Percentiles rank a stretch among this genome's conserved stretches.
Evolutionary conservation across 64 coral and sea anemone genomes (phyloP).

Genomic region (Porites lutea): DNA sequence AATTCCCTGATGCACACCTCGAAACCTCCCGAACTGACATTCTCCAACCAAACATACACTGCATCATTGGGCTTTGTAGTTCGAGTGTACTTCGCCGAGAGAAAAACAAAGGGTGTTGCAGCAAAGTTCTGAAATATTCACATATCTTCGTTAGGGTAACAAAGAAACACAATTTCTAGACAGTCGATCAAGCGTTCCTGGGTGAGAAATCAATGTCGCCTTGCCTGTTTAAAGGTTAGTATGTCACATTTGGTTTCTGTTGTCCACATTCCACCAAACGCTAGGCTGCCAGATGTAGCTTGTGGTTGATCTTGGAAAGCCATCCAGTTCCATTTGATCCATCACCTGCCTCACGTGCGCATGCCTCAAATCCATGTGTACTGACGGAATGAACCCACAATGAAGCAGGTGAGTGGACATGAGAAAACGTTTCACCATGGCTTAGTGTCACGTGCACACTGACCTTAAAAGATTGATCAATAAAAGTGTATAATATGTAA

Average conservation of each 20-base stretch:
- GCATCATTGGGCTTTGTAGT: constrained; percentile 12
- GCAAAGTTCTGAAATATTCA: background rate
- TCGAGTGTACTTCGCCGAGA: background rate
- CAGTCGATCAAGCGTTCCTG: too few relatives aligned
- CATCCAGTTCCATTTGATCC: constrained; percentile 34
- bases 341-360: constrained; percentile 28
- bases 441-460: background rate
- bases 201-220: too few relatives aligned
- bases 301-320: constrained; percentile 26
- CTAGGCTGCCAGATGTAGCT: background rate
- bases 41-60: constrained; percentile 41
- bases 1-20: constrained; percentile 46
- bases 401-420: constrained; percentile 7
- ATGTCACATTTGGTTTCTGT: constrained; percentile 37
- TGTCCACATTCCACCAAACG: constrained; percentile 7
- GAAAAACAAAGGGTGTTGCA: background rate
- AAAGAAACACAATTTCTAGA: too few relatives aligned
- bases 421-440: background rate
- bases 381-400: constrained; percentile 30
- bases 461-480: background rate
- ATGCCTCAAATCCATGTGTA: constrained; percentile 23
- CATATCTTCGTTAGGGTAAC: too few relatives aligned
- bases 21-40: background rate
- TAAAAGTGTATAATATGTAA: too few relatives aligned
- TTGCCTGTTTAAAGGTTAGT: constrained; percentile 1